These are phyloP conservation scores for Hoplostethus atlanticus DNA, from an alignment of 2,797 vertebrate genomes.

Conservation along the genomic window DNA sequence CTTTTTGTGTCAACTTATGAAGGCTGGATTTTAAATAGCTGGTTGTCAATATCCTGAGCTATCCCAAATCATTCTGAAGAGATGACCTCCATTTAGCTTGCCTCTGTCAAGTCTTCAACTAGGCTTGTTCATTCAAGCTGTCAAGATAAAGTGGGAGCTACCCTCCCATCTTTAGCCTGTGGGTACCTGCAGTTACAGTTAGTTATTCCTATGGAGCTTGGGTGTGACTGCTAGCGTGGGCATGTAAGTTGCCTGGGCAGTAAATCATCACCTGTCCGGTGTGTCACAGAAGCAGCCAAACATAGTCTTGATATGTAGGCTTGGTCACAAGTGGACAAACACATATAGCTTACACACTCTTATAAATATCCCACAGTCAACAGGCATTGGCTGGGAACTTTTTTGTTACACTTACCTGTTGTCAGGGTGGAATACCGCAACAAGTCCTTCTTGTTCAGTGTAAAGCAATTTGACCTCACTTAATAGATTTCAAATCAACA, in stretches of 20 bases:
- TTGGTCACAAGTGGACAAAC: not conserved
- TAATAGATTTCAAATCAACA: not conserved
- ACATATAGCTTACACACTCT: conserved; percentile 12
- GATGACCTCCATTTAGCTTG: not conserved
- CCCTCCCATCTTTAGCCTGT: not conserved
- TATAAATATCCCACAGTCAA: conserved; percentile 10
- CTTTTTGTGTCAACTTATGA: not conserved
- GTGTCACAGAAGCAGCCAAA: conserved; percentile 17
- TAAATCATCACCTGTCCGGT: conserved; percentile 38
- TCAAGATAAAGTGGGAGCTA: not conserved
- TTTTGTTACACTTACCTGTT: not conserved
- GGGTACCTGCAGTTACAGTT: not conserved
- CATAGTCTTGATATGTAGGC: not conserved
- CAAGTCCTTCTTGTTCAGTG: not conserved
- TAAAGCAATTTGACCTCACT: not conserved
- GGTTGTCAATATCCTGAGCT: not conserved
- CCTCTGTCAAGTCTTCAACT: not conserved
- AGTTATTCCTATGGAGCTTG: not conserved
- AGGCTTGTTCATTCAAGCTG: not conserved
- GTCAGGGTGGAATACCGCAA: not conserved
- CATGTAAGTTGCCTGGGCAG: not conserved
- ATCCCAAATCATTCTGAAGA: not conserved
- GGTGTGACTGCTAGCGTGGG: conserved; percentile 44
- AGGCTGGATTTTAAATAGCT: not conserved
- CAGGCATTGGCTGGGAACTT: not conserved